phyloP scores from a whole-genome alignment of 1,140 invertebrate genomes.

The roundworm (Caenorhabditis elegans) region DNA sequence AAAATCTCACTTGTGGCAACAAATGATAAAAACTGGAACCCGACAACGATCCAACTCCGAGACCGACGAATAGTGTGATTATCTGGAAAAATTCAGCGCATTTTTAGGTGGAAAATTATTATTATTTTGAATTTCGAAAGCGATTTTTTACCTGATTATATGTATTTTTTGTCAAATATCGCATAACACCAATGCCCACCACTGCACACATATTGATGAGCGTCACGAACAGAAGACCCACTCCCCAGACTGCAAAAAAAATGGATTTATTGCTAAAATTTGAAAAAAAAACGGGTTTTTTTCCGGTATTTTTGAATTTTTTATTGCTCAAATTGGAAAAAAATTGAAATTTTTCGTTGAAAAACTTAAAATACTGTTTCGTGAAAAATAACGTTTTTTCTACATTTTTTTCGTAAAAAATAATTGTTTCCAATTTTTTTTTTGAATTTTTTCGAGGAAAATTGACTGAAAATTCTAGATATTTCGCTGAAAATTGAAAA shows the following conservation, averaged over 20 bases:
- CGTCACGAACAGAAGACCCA: conserved; percentile 72
- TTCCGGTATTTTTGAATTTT: too few species aligned
- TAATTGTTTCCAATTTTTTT: too few species aligned
- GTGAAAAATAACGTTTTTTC: too few species aligned
- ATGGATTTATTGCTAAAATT: too few species aligned
- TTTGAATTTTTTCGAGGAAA: too few species aligned
- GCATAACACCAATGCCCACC: conserved; percentile 72
- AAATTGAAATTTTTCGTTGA: too few species aligned
- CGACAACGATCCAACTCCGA: conserved; percentile 74
- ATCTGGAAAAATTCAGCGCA: conserved; percentile 55
- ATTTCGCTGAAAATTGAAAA: too few species aligned
- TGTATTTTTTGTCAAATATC: conserved; percentile 71
- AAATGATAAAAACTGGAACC: conserved; percentile 74
- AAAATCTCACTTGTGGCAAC: conserved; percentile 69
- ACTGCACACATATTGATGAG: conserved; percentile 73
- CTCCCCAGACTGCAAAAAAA: conserved; percentile 72
- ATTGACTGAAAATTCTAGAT: too few species aligned
- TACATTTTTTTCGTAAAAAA: too few species aligned
- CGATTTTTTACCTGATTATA: conserved; percentile 68
- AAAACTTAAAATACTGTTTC: too few species aligned
- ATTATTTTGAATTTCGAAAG: not conserved
- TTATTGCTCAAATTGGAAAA: too few species aligned
- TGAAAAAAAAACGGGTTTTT: too few species aligned
- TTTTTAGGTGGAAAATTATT: not conserved
- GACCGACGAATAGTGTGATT: conserved; percentile 72